These are phyloP conservation scores for Condylura cristata DNA, from an alignment of 2,113 vertebrate genomes.

Conservation along the genomic window DNA sequence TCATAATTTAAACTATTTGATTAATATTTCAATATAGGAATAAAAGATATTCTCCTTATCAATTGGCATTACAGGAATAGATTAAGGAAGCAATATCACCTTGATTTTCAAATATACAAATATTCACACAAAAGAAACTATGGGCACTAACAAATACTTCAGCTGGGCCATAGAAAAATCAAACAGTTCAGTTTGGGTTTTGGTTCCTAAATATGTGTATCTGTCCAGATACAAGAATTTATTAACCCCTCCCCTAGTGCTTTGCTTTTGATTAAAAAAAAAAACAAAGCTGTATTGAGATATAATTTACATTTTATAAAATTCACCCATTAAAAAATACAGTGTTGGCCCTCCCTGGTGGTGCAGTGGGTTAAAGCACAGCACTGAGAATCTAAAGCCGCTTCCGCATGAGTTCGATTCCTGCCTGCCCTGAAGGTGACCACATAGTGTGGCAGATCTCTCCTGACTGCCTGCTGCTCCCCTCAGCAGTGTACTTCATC, in stretches of 20 bases:
- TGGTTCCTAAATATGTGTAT: not conserved
- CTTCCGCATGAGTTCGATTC: no score
- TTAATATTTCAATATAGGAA: not conserved
- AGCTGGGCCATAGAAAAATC: not conserved
- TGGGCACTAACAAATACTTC: not conserved
- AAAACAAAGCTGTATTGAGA: not conserved
- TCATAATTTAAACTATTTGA: not conserved
- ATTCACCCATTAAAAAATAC: not conserved
- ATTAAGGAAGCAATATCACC: not conserved
- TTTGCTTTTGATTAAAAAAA: not conserved
- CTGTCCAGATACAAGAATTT: not conserved
- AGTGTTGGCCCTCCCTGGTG: no score
- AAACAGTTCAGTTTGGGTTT: not conserved
- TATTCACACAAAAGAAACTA: not conserved
- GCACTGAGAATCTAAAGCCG: no score
- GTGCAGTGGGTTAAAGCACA: no score
- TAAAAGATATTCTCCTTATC: not conserved
- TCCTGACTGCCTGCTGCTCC: no score
- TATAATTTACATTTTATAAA: not conserved
- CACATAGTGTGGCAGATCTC: no score
- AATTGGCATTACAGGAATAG: not conserved
- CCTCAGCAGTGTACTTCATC: no score
- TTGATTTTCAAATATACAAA: not conserved
- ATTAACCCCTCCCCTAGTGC: not conserved
- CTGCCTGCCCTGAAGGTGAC: no score